Conservation (phyloP, 2,888 invertebrate genomes). For the Rotaria socialis region DNA sequence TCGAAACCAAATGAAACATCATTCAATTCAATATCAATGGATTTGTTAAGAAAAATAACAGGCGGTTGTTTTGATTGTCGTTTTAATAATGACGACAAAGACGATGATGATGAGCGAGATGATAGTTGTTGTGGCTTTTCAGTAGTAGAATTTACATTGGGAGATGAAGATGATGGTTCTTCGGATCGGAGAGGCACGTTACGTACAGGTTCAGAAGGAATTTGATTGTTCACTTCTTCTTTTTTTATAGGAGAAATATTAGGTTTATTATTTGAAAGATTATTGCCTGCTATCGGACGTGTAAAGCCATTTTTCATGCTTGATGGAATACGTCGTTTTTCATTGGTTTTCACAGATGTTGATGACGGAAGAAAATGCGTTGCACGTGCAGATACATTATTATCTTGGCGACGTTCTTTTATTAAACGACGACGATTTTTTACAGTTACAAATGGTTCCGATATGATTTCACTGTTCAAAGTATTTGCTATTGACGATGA, state of each 20-base stretch:
- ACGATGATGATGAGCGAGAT: constrained; percentile 28
- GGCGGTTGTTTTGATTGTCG: constrained; percentile 16
- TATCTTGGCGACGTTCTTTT: constrained; percentile 34
- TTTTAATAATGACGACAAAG: not conserved
- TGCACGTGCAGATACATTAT: not conserved
- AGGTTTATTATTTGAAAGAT: not conserved
- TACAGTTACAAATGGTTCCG: constrained; percentile 21
- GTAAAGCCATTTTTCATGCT: not conserved
- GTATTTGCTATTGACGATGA: not conserved
- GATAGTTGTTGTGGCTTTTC: not conserved
- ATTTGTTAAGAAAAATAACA: constrained; percentile 8
- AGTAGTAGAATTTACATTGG: too few species aligned
- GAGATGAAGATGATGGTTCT: not conserved
- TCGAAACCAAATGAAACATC: constrained; percentile 25
- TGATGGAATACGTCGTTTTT: not conserved
- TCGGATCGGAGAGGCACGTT: not conserved
- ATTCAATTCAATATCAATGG: not conserved
- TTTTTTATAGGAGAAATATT: not conserved
- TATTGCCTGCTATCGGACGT: not conserved
- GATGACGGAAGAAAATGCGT: not conserved
- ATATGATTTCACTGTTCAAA: not conserved
- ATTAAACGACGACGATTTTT: constrained; percentile 11
- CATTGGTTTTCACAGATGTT: not conserved
- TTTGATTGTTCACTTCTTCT: not conserved
- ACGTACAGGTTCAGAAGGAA: not conserved